phyloP scores from a whole-genome alignment of 2,888 invertebrate species.

The Lasioglossum leucozonium region DNA sequence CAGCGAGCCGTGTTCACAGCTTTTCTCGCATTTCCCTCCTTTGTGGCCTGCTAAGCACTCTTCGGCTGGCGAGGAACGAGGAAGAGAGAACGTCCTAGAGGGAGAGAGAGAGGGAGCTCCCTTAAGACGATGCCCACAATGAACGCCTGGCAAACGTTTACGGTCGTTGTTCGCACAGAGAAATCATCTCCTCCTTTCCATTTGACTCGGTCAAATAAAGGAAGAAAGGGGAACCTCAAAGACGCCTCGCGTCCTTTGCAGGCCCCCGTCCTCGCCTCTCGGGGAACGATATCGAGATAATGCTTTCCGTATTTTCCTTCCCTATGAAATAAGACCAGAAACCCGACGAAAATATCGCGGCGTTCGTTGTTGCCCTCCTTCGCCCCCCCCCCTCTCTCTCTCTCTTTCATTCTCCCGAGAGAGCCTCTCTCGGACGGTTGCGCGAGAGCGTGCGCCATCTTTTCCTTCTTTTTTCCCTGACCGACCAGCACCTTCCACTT shows the following conservation, averaged over 20 bases:
- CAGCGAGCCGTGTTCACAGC: conserved; percentile 25
- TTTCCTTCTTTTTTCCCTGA: conserved; percentile 10
- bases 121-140: conserved; percentile 71
- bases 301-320: conserved; percentile 60
- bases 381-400: not conserved
- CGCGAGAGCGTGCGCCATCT: conserved; percentile 7
- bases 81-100: not conserved
- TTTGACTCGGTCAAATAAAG: conserved; percentile 54
- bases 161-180: conserved; percentile 63
- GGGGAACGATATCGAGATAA: conserved; percentile 51
- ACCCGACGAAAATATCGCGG: conserved; percentile 57
- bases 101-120: conserved; percentile 29
- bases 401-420: conserved; percentile 15
- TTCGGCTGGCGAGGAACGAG: conserved; percentile 19
- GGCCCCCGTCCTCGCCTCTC: conserved; percentile 13
- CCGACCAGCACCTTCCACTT: conserved; percentile 34
- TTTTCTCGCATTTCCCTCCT: conserved; percentile 31
- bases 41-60: conserved; percentile 49
- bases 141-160: conserved; percentile 72
- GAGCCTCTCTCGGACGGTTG: not conserved
- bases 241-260: conserved; percentile 43
- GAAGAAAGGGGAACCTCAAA: conserved; percentile 52
- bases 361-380: conserved; percentile 28
- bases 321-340: conserved; percentile 64
- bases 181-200: conserved; percentile 60